A percentile compares a stretch with the other conserved stretches of the same genome.
Evolutionary conservation across 2,888 invertebrate species (phyloP).

Genomic region (Orgyia antiqua): DNA sequence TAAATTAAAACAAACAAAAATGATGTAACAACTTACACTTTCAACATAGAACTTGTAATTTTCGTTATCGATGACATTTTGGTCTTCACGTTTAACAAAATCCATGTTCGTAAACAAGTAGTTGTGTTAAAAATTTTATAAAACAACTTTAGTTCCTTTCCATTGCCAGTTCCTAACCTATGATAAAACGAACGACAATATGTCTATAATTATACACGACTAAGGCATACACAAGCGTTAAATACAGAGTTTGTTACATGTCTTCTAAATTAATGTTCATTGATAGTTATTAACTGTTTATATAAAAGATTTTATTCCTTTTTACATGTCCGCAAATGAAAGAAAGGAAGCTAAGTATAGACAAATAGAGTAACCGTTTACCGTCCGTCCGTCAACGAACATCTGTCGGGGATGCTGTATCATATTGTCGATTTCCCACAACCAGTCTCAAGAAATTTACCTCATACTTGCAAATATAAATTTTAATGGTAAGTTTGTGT

Average conservation of each 20-base stretch:
- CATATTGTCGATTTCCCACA: too few species aligned
- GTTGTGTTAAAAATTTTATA: conserved; percentile 13
- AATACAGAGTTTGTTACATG: conserved; percentile 20
- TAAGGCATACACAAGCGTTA: conserved; percentile 23
- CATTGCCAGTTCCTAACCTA: conserved; percentile 53
- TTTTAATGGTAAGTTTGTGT: too few species aligned
- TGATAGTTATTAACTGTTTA: conserved; percentile 7
- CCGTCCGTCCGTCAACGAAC: conserved; percentile 62
- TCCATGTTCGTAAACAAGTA: too few species aligned
- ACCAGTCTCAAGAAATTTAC: too few species aligned
- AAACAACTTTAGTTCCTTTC: conserved; percentile 23
- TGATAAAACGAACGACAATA: conserved; percentile 25
- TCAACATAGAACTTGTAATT: conserved; percentile 61
- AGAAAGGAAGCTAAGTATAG: conserved; percentile 59
- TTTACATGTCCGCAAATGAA: conserved; percentile 43
- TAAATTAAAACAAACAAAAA: conserved; percentile 8
- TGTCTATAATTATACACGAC: conserved; percentile 30
- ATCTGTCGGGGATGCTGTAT: conserved; percentile 41
- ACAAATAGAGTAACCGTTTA: conserved; percentile 45
- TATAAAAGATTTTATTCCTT: conserved; percentile 29
- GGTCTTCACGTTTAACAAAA: conserved; percentile 67
- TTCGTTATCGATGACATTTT: conserved; percentile 55
- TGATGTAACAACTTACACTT: conserved; percentile 43
- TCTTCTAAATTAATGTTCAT: conserved; percentile 5
- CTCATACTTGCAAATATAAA: too few species aligned